Evolutionary conservation across 37 sponge, comb jelly and placozoan genomes (phyloP).

Genomic region (Spongilla lacustris): DNA sequence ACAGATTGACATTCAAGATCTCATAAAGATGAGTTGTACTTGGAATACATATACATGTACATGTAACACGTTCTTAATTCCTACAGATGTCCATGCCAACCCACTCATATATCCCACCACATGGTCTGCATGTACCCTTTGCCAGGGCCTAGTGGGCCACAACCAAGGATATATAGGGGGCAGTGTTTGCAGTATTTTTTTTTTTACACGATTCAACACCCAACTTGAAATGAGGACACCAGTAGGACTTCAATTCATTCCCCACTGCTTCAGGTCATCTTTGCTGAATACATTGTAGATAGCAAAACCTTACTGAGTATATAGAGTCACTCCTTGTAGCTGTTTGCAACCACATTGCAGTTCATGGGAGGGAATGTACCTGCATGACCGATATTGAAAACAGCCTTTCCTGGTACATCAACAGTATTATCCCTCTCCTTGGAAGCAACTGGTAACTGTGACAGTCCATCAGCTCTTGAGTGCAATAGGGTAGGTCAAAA

Average conservation of each 20-base stretch:
- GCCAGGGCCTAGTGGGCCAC: conserved; percentile 24
- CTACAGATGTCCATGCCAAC: no score
- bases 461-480: conserved; percentile 58
- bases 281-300: conserved; percentile 5
- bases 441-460: conserved; percentile 27
- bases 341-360: conserved; percentile 7
- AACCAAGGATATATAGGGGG: conserved; percentile 24
- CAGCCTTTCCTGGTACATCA: neutral
- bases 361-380: neutral
- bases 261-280: conserved; percentile 41
- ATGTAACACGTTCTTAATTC: no score
- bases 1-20: no score
- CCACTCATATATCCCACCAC: no score
- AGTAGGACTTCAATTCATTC: neutral
- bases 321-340: conserved; percentile 31
- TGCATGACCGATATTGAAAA: conserved; percentile 26
- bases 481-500: conserved; percentile 33
- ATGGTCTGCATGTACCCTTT: conserved; percentile 28
- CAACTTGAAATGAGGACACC: neutral
- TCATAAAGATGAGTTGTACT: no score
- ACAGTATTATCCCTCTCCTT: neutral
- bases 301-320: conserved; percentile 50
- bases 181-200: neutral
- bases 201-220: conserved; percentile 7
- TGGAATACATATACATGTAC: no score